phyloP scores from a whole-genome alignment of 2,888 invertebrate genomes.

The Plutella xylostella region DNA sequence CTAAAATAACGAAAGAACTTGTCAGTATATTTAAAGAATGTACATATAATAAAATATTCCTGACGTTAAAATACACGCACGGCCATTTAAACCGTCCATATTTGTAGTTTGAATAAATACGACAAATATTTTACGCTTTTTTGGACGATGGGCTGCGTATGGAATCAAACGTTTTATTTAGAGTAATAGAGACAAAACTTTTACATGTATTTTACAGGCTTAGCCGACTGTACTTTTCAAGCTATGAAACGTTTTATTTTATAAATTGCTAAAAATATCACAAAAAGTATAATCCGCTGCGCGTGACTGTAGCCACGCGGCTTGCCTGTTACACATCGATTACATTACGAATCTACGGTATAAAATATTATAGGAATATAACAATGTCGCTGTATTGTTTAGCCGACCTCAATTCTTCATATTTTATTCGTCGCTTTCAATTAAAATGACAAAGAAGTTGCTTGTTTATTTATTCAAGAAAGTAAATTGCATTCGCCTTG shows the following conservation, averaged over 20 bases:
- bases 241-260: no score
- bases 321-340: neutral
- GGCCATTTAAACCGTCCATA: constrained; percentile 20
- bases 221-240: no score
- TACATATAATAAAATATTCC: constrained; percentile 23
- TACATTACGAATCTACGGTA: neutral
- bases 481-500: no score
- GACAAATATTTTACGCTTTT: no score
- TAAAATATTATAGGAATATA: no score
- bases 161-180: neutral
- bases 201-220: no score
- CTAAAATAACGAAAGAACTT: constrained; percentile 38
- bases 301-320: neutral
- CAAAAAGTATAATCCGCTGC: no score
- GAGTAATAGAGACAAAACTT: neutral
- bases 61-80: constrained; percentile 21
- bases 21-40: constrained; percentile 30
- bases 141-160: neutral
- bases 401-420: constrained; percentile 1
- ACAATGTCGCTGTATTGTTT: neutral
- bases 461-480: neutral
- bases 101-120: neutral
- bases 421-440: neutral
- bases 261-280: no score
- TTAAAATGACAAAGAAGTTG: neutral